Conservation (phyloP, 2,888 invertebrate genomes). For the Mantis religiosa region DNA sequence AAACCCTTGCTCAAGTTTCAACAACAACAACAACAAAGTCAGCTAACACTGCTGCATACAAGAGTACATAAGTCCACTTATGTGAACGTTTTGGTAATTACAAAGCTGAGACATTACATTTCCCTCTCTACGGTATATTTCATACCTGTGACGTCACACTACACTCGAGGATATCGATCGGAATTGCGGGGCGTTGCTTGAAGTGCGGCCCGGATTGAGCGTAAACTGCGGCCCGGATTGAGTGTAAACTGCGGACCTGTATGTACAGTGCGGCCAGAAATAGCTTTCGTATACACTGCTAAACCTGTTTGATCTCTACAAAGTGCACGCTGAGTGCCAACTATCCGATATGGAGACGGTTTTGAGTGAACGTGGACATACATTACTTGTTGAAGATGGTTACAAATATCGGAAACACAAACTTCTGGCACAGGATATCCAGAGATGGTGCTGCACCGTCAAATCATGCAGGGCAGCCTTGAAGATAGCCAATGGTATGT, state of each 20-base stretch:
- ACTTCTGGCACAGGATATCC: not conserved
- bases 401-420: not conserved
- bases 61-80: no score
- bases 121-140: not conserved
- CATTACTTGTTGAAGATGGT: not conserved
- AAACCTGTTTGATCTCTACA: not conserved
- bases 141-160: not conserved
- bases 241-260: not conserved
- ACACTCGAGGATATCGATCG: not conserved
- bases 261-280: not conserved
- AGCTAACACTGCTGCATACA: no score
- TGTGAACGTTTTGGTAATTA: no score
- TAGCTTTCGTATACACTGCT: not conserved
- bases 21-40: no score
- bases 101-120: not conserved
- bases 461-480: not conserved
- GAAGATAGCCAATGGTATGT: not conserved
- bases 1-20: no score
- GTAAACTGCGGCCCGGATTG: not conserved
- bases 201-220: not conserved
- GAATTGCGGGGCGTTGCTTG: not conserved
- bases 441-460: not conserved
- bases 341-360: not conserved
- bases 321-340: not conserved
- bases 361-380: not conserved